Conservation (phyloP, 2,113 vertebrate species). For the Lanius collurio region DNA sequence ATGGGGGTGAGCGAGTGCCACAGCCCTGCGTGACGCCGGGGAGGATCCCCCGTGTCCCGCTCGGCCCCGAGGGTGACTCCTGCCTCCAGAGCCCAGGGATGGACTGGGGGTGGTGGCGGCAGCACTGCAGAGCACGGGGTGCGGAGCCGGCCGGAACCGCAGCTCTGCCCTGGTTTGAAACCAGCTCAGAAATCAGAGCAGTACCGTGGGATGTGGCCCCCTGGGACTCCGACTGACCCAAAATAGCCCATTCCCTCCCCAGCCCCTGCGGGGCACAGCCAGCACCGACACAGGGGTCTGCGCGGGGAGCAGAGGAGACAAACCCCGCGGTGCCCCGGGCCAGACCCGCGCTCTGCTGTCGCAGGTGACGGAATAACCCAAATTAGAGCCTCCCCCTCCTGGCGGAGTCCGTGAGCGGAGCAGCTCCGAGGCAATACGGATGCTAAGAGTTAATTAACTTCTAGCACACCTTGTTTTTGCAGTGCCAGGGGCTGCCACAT, state of each 20-base stretch:
- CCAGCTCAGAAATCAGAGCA: not conserved
- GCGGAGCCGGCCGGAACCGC: not conserved
- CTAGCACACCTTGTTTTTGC: not conserved
- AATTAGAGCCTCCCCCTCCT: not conserved
- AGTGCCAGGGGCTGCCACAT: not conserved
- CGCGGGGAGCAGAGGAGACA: not conserved
- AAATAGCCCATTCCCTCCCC: not conserved
- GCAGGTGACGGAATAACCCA: not conserved
- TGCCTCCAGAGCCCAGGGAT: accelerated
- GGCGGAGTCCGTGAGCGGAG: not conserved
- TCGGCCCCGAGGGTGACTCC: accelerated
- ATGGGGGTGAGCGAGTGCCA: accelerated
- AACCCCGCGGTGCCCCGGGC: not conserved
- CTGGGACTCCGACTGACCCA: not conserved
- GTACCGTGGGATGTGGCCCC: accelerated
- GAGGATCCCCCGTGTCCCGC: not conserved
- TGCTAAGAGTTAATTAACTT: slow-evolving; percentile 29
- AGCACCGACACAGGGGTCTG: not conserved
- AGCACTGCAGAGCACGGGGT: not conserved
- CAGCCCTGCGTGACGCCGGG: accelerated
- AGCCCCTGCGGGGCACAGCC: not conserved
- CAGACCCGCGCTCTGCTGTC: not conserved
- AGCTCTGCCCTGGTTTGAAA: not conserved
- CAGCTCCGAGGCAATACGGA: not conserved
- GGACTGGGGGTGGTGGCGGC: accelerated